Conservation (phyloP, 2,888 invertebrate species). For the Sturmia bella region DNA sequence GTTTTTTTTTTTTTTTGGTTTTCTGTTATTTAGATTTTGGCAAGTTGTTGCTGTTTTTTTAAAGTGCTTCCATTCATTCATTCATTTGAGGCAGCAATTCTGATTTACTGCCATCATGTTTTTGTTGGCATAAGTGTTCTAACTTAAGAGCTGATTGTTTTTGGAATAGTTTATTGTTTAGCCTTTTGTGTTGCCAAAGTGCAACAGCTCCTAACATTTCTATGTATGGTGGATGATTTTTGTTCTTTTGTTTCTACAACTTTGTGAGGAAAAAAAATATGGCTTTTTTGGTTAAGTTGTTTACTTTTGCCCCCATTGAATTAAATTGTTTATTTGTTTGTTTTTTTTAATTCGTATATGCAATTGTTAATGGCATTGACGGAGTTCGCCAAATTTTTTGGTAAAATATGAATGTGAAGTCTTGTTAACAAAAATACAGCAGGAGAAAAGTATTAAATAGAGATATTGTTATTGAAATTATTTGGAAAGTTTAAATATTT, state of each 20-base stretch:
- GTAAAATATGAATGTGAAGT: too few relatives aligned
- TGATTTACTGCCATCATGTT: slow-evolving; percentile 79
- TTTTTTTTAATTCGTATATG: slow-evolving; percentile 74
- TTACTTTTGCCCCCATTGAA: slow-evolving; percentile 77
- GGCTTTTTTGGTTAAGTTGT: slow-evolving; percentile 70
- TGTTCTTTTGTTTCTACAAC: slow-evolving; percentile 53
- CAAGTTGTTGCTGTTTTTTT: not conserved
- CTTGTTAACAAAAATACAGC: too few relatives aligned
- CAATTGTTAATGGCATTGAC: slow-evolving; percentile 63
- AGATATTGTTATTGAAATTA: too few relatives aligned
- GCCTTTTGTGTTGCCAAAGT: slow-evolving; percentile 76
- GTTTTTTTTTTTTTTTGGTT: slow-evolving; percentile 71
- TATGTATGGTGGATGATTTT: slow-evolving; percentile 67
- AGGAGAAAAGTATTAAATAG: too few relatives aligned
- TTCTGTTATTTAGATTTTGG: slow-evolving; percentile 44
- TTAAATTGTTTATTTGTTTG: slow-evolving; percentile 81
- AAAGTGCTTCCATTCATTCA: slow-evolving; percentile 39
- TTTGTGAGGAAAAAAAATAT: not conserved
- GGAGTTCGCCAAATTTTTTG: not conserved
- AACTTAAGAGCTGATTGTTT: slow-evolving; percentile 70
- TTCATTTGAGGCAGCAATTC: slow-evolving; percentile 69
- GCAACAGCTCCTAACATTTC: slow-evolving; percentile 53
- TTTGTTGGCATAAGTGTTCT: slow-evolving; percentile 80
- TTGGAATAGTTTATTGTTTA: slow-evolving; percentile 71
- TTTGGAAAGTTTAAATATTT: too few relatives aligned